Evolutionary conservation across 2,113 vertebrate genomes (phyloP).

Genomic region (Accipiter virgatus): DNA sequence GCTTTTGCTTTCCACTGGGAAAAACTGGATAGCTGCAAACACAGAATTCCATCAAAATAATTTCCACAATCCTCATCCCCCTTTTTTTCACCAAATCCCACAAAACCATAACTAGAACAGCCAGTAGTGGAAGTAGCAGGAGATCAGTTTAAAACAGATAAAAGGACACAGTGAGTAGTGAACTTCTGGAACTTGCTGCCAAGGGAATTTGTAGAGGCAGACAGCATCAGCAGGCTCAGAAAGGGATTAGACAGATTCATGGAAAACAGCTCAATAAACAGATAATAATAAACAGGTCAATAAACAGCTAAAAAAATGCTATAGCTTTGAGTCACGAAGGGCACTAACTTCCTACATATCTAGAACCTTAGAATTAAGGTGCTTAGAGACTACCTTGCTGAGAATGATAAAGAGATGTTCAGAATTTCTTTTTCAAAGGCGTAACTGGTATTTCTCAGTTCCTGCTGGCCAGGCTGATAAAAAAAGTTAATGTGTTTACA

Average conservation of each 20-base stretch:
- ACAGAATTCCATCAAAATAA: not conserved
- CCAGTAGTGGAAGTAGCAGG: not conserved
- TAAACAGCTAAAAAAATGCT: conserved; percentile 10
- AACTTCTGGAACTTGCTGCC: conserved; percentile 34
- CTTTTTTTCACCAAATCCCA: not conserved
- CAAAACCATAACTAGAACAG: not conserved
- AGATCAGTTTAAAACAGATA: not conserved
- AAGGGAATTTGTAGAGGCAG: conserved; percentile 19
- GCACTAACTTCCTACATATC: not conserved
- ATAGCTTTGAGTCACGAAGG: not conserved
- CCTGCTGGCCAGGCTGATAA: not conserved
- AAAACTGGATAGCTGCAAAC: not conserved
- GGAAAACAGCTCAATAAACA: conserved; percentile 58
- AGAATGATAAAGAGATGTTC: not conserved
- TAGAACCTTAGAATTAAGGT: conserved; percentile 7
- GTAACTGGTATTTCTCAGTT: not conserved
- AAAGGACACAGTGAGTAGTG: not conserved
- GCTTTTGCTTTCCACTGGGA: not conserved
- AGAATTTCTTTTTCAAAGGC: not conserved
- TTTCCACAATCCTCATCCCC: not conserved
- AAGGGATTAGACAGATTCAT: conserved; percentile 37
- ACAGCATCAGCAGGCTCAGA: conserved; percentile 24
- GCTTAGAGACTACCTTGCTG: not conserved
- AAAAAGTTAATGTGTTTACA: not conserved
- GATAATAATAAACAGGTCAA: conserved; percentile 55